phyloP scores from a whole-genome alignment of 2,797 vertebrate genomes.

The Molossus alvarezi region DNA sequence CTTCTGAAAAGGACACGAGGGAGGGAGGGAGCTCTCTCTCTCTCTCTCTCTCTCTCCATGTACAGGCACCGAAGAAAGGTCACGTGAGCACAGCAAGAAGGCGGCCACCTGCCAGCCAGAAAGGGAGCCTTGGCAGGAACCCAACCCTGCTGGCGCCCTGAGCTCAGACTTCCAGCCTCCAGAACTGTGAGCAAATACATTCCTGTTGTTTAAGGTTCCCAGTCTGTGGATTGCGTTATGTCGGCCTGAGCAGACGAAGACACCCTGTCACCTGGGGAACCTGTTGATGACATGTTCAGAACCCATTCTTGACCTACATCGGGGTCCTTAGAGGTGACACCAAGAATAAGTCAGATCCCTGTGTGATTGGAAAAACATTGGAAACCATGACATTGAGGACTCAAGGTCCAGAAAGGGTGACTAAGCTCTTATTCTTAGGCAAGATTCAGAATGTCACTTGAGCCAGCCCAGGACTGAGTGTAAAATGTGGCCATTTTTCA shows the following conservation, averaged over 20 bases:
- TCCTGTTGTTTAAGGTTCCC: neutral
- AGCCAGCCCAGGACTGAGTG: neutral
- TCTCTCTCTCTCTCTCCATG: neutral
- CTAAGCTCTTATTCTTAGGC: neutral
- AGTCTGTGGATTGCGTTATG: neutral
- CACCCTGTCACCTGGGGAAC: neutral
- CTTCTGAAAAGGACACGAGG: neutral
- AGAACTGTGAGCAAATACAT: neutral
- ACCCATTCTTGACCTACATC: neutral
- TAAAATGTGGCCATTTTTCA: conserved; percentile 25
- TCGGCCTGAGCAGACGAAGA: neutral
- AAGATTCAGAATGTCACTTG: neutral
- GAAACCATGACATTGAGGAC: neutral
- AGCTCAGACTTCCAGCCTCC: neutral
- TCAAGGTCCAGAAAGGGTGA: neutral
- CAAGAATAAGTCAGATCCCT: neutral
- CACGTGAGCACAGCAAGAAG: neutral
- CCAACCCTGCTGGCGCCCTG: neutral
- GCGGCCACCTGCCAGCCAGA: neutral
- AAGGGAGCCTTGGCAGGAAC: neutral
- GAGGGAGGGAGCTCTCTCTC: neutral
- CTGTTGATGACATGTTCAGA: neutral
- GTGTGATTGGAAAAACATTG: neutral
- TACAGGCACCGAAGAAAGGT: neutral
- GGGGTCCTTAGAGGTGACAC: neutral